A percentile compares a stretch with the other conserved stretches of the same genome.
These are phyloP conservation scores for Mantis religiosa DNA, from an alignment of 2,888 invertebrate species.

Conservation along the genomic window DNA sequence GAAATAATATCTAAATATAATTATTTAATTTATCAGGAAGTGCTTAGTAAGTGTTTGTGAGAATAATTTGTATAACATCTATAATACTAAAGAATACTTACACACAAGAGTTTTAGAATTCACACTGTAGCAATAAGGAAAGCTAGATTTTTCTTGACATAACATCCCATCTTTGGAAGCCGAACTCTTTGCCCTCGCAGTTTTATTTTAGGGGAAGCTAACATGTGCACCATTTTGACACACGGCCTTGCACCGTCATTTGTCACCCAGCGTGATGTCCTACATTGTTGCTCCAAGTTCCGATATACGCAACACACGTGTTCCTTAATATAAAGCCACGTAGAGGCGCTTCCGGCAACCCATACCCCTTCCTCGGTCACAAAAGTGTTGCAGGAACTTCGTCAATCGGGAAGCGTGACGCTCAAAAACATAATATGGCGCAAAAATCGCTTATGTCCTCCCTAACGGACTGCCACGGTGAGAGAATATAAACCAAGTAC, in stretches of 20 bases:
- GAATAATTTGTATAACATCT: too few relatives aligned
- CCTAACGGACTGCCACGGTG: too few relatives aligned
- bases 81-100: too few relatives aligned
- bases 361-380: not conserved
- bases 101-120: too few relatives aligned
- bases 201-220: not conserved
- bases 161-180: not conserved
- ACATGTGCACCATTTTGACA: not conserved
- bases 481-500: too few relatives aligned
- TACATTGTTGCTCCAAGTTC: not conserved
- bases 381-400: not conserved
- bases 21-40: too few relatives aligned
- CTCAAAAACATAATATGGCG: not conserved
- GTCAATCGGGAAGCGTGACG: not conserved
- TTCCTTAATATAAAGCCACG: not conserved
- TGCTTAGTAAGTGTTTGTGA: too few relatives aligned
- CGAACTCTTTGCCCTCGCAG: not conserved
- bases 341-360: not conserved
- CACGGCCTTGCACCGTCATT: not conserved
- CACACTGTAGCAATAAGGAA: too few relatives aligned
- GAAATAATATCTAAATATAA: too few relatives aligned
- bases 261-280: slow-evolving; percentile 2
- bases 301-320: not conserved
- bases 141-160: too few relatives aligned
- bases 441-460: not conserved